Evolutionary conservation across 2,888 invertebrate genomes (phyloP).

Genomic region (Orchesella flavescens): DNA sequence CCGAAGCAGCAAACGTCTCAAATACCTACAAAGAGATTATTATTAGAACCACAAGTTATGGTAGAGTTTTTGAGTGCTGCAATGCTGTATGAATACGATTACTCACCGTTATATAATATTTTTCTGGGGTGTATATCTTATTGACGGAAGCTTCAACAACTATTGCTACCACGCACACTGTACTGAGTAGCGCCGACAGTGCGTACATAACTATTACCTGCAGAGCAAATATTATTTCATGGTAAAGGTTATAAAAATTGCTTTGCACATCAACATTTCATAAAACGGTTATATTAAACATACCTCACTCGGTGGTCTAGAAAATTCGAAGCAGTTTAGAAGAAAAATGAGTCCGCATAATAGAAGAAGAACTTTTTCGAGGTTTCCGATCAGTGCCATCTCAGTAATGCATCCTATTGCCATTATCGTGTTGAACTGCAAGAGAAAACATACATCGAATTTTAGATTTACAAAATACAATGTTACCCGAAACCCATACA

Average conservation of each 20-base stretch:
- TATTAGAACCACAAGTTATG: no score
- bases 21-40: slow-evolving; percentile 40
- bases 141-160: slow-evolving; percentile 37
- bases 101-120: slow-evolving; percentile 55
- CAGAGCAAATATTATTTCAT: not conserved
- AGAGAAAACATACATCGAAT: not conserved
- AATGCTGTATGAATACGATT: no score
- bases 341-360: slow-evolving; percentile 36
- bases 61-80: no score
- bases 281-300: not conserved
- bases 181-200: slow-evolving; percentile 39
- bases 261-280: not conserved
- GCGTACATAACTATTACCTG: slow-evolving; percentile 40
- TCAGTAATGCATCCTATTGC: slow-evolving; percentile 39
- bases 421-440: slow-evolving; percentile 52
- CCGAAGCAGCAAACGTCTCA: slow-evolving; percentile 22
- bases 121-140: slow-evolving; percentile 32
- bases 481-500: no score
- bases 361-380: slow-evolving; percentile 26
- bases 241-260: not conserved
- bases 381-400: slow-evolving; percentile 4
- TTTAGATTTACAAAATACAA: no score
- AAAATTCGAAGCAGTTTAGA: slow-evolving; percentile 60
- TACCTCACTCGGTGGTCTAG: slow-evolving; percentile 52
- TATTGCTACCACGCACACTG: slow-evolving; percentile 32